Percentiles rank a stretch among this genome's conserved stretches.
phyloP scores from a whole-genome alignment of 2,888 invertebrate species.

The Piscicola geometra region DNA sequence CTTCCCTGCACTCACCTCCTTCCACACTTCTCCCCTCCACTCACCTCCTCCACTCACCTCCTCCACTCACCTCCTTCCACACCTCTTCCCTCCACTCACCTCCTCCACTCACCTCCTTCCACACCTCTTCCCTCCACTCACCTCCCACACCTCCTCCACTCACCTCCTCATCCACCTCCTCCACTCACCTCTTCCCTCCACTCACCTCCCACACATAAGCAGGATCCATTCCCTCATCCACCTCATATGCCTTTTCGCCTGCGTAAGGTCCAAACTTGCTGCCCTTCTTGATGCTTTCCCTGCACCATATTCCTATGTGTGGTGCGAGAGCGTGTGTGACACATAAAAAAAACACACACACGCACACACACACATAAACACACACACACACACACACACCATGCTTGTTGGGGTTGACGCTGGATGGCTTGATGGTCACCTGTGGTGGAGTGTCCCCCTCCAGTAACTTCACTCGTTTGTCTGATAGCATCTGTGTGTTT shows the following conservation, averaged over 20 bases:
- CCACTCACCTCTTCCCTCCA: background rate
- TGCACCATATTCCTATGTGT: constrained; percentile 49
- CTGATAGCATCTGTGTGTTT: background rate
- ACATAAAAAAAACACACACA: too few species aligned
- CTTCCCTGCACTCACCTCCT: too few species aligned
- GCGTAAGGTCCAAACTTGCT: constrained; percentile 51
- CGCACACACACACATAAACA: too few species aligned
- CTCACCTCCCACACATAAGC: constrained; percentile 53
- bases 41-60: too few species aligned
- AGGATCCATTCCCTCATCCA: constrained; percentile 48
- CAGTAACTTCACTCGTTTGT: constrained; percentile 20
- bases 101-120: too few species aligned
- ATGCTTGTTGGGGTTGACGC: constrained; percentile 43
- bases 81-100: too few species aligned
- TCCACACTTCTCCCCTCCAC: too few species aligned
- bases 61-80: too few species aligned
- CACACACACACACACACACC: constrained; percentile 42
- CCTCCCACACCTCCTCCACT: too few species aligned
- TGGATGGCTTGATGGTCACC: constrained; percentile 46
- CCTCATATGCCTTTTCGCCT: constrained; percentile 48
- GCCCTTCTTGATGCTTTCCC: constrained; percentile 44
- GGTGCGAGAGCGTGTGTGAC: background rate
- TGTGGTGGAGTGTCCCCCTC: constrained; percentile 46
- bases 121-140: too few species aligned
- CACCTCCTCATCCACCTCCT: too few species aligned